These are phyloP conservation scores for Microctenopoma lineatum DNA, from an alignment of 2,797 vertebrate genomes.

Conservation along the genomic window DNA sequence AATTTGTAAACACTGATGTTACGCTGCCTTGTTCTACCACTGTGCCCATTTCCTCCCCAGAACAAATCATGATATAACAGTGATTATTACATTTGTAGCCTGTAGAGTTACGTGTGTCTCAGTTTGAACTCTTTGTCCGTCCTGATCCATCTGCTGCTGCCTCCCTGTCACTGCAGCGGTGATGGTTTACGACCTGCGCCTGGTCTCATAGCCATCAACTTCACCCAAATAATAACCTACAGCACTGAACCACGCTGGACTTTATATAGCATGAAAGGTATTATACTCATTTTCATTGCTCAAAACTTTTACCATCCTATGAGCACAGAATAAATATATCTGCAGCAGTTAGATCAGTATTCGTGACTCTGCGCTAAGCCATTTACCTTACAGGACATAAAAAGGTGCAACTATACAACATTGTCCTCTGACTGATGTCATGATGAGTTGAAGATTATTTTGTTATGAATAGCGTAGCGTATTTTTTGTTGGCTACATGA, in stretches of 20 bases:
- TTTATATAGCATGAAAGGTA: slow-evolving; percentile 36
- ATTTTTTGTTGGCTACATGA: too few species aligned
- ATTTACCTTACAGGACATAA: slow-evolving; percentile 9
- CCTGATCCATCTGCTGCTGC: not conserved
- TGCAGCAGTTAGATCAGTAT: slow-evolving; percentile 62
- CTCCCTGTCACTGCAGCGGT: slow-evolving; percentile 26
- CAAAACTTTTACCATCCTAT: slow-evolving; percentile 46
- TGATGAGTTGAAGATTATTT: too few species aligned
- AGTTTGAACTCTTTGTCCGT: not conserved
- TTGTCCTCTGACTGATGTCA: too few species aligned
- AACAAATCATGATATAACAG: too few species aligned
- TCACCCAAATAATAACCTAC: slow-evolving; percentile 16
- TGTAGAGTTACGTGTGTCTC: not conserved
- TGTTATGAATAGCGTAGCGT: too few species aligned
- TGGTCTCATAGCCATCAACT: slow-evolving; percentile 2
- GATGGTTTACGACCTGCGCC: slow-evolving; percentile 17
- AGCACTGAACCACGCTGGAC: slow-evolving; percentile 34
- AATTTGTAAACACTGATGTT: too few species aligned
- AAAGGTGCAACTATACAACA: not conserved
- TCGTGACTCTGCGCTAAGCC: slow-evolving; percentile 25
- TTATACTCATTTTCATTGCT: slow-evolving; percentile 53
- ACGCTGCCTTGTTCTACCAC: too few species aligned
- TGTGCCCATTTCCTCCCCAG: too few species aligned
- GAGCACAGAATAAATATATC: slow-evolving; percentile 53
- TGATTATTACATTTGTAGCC: too few species aligned